Base-by-base conservation (phyloP, 2,888 invertebrate genomes). In the Anthophora plumipes region DNA sequence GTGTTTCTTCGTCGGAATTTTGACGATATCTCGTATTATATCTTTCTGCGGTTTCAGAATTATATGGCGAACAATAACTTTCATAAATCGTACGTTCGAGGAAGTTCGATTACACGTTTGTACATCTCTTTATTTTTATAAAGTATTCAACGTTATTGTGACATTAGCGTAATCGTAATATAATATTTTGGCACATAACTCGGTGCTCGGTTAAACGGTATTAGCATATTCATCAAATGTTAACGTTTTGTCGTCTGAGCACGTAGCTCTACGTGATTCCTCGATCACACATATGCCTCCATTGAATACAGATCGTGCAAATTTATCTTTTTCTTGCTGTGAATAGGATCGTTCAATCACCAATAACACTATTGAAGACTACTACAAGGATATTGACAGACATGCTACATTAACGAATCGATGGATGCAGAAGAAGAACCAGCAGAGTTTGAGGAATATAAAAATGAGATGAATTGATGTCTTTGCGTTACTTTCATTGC, bases 211-310 rank as follows among this genome's bases (percentile, higher is more conserved):
- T 25, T 39, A 66, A 76, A 70, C 76, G 76, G 60, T 52, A 66
- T 64, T 76, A 76, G 76, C 78, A 79, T 79, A 79, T 76, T 76
- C 78, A 79, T 76, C 69, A 31, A 75, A 69, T 37, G 69, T 79
- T 70, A 70, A 79, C 78, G 54, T 76, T 76, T 76, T 76, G 69
- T 48, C 39, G 64, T 14, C 78, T 12, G 57, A 39, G 69, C 78
- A 79, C 78, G 78, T 76, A 79, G 39, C 14, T 46, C 59, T 64
- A 70, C 78, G 78, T 76, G 78, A 70, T 76, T 54, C 69, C 46
- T 39, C 41, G 50, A 59, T 75, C 69, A 68, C 39, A 17, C 54
- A 39, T 22, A 59, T 31, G 31, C 75, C 50, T 54, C n/a, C 52
- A 37, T 59, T 76, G 78, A 69, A 79, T 79, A 70, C 76, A 60